Conservation (phyloP, 2,113 vertebrate species). For the Halichoerus grypus region DNA sequence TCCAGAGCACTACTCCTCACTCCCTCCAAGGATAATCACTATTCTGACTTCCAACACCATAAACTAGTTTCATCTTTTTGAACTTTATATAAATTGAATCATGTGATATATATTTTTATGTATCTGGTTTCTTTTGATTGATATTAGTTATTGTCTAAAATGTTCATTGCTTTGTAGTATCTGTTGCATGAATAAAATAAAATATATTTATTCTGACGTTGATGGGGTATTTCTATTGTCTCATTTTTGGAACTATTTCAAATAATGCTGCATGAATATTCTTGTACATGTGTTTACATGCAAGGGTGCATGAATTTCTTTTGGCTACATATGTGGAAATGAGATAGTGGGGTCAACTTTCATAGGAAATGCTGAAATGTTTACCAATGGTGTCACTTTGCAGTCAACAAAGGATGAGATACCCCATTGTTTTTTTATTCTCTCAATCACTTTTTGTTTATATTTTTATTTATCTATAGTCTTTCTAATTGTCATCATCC, state of each 20-base stretch:
- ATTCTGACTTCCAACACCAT: not conserved
- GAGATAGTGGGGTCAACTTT: not conserved
- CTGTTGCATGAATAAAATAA: not conserved
- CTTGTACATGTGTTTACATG: not conserved
- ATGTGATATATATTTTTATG: not conserved
- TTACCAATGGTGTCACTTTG: not conserved
- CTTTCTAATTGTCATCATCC: not conserved
- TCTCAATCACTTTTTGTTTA: not conserved
- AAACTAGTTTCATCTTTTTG: not conserved
- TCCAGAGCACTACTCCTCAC: not conserved
- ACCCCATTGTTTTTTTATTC: not conserved
- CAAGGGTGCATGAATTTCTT: not conserved
- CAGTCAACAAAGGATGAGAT: not conserved
- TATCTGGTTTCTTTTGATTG: not conserved
- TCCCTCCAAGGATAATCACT: not conserved
- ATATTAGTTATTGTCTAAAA: not conserved
- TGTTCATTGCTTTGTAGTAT: not conserved
- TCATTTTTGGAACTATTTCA: not conserved
- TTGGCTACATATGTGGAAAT: not conserved
- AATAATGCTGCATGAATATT: not conserved
- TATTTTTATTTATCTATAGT: not conserved
- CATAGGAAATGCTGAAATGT: not conserved
- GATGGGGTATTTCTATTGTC: not conserved
- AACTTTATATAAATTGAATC: constrained; percentile 8
- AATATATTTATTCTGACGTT: not conserved